A percentile compares a stretch with the other conserved stretches of the same genome.
These are phyloP conservation scores for Amaurobius ferox DNA, from an alignment of 2,888 invertebrate genomes.

Conservation along the genomic window DNA sequence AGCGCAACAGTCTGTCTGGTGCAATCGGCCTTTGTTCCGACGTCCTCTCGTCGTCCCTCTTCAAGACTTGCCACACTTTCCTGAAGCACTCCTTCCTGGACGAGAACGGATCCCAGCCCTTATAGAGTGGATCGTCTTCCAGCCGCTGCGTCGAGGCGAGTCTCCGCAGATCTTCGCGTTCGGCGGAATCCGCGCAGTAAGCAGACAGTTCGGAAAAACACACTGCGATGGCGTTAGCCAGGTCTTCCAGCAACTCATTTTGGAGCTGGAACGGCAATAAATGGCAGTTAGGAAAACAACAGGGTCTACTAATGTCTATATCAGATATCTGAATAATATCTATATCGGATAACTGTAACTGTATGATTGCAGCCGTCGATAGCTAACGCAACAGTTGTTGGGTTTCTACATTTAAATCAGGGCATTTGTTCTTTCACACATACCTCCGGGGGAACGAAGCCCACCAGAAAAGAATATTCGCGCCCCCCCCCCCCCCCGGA, in stretches of 20 bases:
- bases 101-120: slow-evolving; percentile 37
- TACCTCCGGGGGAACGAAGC: too few species aligned
- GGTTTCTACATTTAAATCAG: too few species aligned
- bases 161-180: slow-evolving; percentile 27
- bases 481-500: too few species aligned
- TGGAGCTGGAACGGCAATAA: slow-evolving; percentile 24
- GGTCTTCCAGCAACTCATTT: slow-evolving; percentile 32
- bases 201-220: slow-evolving; percentile 37
- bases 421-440: too few species aligned
- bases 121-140: slow-evolving; percentile 16
- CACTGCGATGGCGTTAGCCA: slow-evolving; percentile 36
- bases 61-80: background rate
- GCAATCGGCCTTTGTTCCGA: background rate
- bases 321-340: too few species aligned
- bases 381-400: too few species aligned
- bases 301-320: too few species aligned
- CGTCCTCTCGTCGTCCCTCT: background rate
- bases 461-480: too few species aligned
- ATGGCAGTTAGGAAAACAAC: too few species aligned
- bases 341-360: too few species aligned
- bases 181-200: slow-evolving; percentile 20
- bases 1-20: background rate
- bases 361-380: too few species aligned
- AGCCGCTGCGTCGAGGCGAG: slow-evolving; percentile 9
- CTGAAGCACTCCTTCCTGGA: slow-evolving; percentile 27